Evolutionary conservation across 2,888 invertebrate species (phyloP), one percentile per base, ranked within the genome.

Genomic region (Beris morrisii): DNA sequence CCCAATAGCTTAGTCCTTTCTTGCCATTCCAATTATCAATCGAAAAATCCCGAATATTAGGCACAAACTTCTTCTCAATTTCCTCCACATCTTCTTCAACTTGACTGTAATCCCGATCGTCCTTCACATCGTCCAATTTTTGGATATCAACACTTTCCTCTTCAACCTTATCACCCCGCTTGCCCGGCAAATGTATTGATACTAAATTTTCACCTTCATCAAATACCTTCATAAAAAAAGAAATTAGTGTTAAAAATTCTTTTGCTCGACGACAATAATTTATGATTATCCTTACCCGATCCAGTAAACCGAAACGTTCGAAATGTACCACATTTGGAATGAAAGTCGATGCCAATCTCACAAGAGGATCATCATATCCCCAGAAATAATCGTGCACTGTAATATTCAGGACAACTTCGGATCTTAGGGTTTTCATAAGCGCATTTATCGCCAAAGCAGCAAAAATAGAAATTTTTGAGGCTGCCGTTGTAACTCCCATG

Each of bases 311-410:
- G 72, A 95, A 90, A 73, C 85, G 87, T n/a, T 84, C 81, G 73
- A 93, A 93, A 72, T 91, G 87, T 12, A 94, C 89, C 84, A 91
- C 89, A 52, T 44, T 50, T 0, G 93, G 93, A 15, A 93, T 76
- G 48, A 91, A 78, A 28, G 82, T 84, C 71, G 89, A 85, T 0
- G 91, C 92, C 43, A 92, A 76, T 2, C 82, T 81, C 56, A 94
- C 86, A 52, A 94, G 75, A 0, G 84, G 83, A 74, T 94, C 93
- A 2, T 91, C 86, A 76, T 92, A 93, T 0, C 93, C 93, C 91
- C 92, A 93, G 12, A 93, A 79, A 74, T 88, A 90, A 32, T 92
- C 88, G 66, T 90, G 80, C 0, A 88, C 87, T 0, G 85, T 83
- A 44, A 89, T 75, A 31, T 84, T 83, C 13, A 90, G 76, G 69